Evolutionary conservation across 2,113 vertebrate genomes (phyloP).

Genomic region (Geococcyx californianus): DNA sequence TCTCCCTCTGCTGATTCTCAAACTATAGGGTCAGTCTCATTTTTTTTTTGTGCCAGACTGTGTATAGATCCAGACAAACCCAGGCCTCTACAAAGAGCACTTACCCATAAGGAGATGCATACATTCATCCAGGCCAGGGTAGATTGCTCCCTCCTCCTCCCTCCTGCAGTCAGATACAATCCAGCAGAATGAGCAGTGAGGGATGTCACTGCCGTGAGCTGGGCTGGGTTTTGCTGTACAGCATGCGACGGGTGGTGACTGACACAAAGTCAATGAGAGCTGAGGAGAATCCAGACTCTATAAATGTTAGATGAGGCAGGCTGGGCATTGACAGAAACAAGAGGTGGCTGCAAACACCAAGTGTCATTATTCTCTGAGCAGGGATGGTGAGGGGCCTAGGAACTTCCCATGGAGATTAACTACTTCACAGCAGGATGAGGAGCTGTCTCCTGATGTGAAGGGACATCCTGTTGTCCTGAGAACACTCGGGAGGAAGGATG

Average conservation of each 20-base stretch:
- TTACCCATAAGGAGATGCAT: background rate
- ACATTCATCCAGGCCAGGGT: background rate
- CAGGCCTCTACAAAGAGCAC: background rate
- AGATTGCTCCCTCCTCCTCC: background rate
- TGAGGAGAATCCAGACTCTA: conserved; percentile 39
- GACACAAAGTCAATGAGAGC: conserved; percentile 39
- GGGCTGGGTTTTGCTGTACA: background rate
- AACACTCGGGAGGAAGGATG: background rate
- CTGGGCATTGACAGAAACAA: conserved; percentile 41
- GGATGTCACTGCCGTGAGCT: background rate
- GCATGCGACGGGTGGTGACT: background rate
- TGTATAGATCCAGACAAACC: no score
- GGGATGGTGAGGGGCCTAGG: background rate
- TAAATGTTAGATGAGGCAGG: conserved; percentile 34
- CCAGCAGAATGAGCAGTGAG: background rate
- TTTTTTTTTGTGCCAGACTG: no score
- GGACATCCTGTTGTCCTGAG: background rate
- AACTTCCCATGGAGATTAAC: conserved; percentile 10
- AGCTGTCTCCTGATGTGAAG: background rate
- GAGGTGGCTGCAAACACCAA: conserved; percentile 48
- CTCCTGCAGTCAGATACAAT: background rate
- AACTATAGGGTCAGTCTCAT: no score
- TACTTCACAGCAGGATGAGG: conserved; percentile 28
- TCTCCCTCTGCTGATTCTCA: no score
- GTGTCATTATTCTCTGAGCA: conserved; percentile 35